Percentiles rank a stretch among this genome's conserved stretches.
These are phyloP conservation scores for Coecobrya sp. DNA, from an alignment of 2,888 invertebrate genomes.

Conservation along the genomic window DNA sequence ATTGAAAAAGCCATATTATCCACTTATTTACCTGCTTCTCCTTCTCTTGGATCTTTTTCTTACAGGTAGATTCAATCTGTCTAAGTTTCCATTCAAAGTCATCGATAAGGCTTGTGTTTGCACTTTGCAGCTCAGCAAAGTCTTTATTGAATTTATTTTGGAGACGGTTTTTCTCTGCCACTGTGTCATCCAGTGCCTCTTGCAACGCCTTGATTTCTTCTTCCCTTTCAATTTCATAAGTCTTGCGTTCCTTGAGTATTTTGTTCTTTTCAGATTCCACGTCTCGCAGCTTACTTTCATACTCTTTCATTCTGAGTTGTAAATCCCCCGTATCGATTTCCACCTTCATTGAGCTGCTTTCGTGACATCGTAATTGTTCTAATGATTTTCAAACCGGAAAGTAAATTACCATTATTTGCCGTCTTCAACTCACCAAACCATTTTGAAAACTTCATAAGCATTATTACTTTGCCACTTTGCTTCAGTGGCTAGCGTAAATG, in stretches of 20 bases:
- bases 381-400: neutral
- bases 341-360: conserved; percentile 80
- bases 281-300: conserved; percentile 88
- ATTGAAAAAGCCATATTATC: neutral
- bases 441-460: too few species aligned
- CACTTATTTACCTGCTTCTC: conserved; percentile 84
- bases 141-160: conserved; percentile 90
- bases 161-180: conserved; percentile 90
- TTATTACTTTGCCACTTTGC: too few species aligned
- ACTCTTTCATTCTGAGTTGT: conserved; percentile 88
- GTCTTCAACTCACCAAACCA: too few species aligned
- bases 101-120: conserved; percentile 91
- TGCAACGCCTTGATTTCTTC: conserved; percentile 89
- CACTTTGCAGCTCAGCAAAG: conserved; percentile 91
- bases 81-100: conserved; percentile 96
- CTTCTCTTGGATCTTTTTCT: conserved; percentile 90
- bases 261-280: conserved; percentile 75
- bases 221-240: conserved; percentile 87
- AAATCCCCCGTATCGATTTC: conserved; percentile 87
- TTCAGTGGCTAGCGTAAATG: neutral
- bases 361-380: conserved; percentile 84
- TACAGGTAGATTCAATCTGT: conserved; percentile 92
- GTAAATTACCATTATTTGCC: neutral
- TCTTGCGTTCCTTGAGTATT: conserved; percentile 87
- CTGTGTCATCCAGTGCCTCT: conserved; percentile 90